A percentile compares a stretch with the other conserved stretches of the same genome.
Evolutionary conservation across 2,888 invertebrate species (phyloP).

Genomic region (Acholoe squamosa): DNA sequence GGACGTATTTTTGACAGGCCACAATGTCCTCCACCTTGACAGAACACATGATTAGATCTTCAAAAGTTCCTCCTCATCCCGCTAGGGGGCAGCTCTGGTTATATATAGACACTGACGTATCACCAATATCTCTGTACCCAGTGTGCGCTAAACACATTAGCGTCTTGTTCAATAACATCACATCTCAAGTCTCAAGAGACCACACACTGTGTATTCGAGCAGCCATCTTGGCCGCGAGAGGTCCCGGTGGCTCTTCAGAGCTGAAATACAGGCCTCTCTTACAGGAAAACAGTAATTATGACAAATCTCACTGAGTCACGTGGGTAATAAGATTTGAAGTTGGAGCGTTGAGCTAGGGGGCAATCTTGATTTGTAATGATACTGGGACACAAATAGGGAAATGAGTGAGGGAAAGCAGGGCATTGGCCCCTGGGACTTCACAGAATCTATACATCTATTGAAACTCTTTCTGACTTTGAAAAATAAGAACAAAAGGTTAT

Average conservation of each 20-base stretch:
- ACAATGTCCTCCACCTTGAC: not conserved
- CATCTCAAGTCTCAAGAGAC: not conserved
- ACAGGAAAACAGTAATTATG: not conserved
- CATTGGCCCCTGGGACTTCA: not conserved
- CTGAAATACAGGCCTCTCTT: not conserved
- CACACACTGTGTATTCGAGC: not conserved
- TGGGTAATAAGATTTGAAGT: not conserved
- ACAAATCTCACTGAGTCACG: not conserved
- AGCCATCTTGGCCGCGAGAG: not conserved
- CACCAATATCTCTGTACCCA: conserved; percentile 14
- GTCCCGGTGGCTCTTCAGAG: not conserved
- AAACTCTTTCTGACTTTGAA: not conserved
- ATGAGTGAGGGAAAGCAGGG: not conserved
- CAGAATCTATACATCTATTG: not conserved
- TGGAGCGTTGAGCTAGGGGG: not conserved
- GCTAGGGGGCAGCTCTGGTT: not conserved
- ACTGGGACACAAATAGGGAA: not conserved
- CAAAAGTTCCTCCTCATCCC: not conserved
- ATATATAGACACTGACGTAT: not conserved
- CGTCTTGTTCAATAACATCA: conserved; percentile 1
- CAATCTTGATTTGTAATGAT: not conserved
- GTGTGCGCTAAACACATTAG: not conserved
- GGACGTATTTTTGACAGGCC: not conserved
- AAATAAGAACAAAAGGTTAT: no score
- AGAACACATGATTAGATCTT: conserved; percentile 10